phyloP scores from a whole-genome alignment of 1,140 invertebrate species.

The Anadara kagoshimensis region DNA sequence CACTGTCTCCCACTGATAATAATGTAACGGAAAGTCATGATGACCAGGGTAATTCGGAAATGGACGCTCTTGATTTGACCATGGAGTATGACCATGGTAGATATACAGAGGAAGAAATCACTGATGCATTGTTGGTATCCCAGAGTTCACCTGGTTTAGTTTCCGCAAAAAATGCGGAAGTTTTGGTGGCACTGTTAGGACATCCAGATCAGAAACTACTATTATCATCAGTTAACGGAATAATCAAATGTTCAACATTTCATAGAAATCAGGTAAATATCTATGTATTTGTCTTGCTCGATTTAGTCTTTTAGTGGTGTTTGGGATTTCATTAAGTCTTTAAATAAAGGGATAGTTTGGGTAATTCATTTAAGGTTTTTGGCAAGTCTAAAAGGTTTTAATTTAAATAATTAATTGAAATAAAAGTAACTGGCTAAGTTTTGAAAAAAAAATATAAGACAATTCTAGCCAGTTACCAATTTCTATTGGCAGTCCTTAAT shows the following conservation, averaged over 20 bases:
- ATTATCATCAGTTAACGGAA: slow-evolving; percentile 75
- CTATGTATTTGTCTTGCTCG: too few relatives aligned
- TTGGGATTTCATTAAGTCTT: too few relatives aligned
- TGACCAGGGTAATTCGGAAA: not conserved
- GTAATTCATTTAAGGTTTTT: too few relatives aligned
- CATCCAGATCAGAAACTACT: slow-evolving; percentile 74
- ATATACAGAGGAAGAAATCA: slow-evolving; percentile 42
- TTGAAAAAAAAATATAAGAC: too few relatives aligned
- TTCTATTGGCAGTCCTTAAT: too few relatives aligned
- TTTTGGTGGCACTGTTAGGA: slow-evolving; percentile 76
- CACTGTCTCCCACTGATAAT: not conserved
- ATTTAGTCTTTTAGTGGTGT: too few relatives aligned
- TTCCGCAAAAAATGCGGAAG: slow-evolving; percentile 70
- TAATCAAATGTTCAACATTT: slow-evolving; percentile 78
- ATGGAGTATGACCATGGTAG: slow-evolving; percentile 8
- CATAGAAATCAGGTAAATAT: slow-evolving; percentile 76
- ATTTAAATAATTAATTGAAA: too few relatives aligned
- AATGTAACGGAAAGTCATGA: not conserved
- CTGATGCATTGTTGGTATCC: slow-evolving; percentile 39
- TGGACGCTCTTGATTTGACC: not conserved
- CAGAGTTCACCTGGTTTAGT: slow-evolving; percentile 45
- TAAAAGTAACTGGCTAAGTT: too few relatives aligned
- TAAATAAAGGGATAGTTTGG: too few relatives aligned
- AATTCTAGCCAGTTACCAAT: too few relatives aligned
- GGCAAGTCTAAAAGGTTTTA: too few relatives aligned